Evolutionary conservation across 2,113 vertebrate genomes (phyloP), one percentile per base, ranked within the genome.

Genomic region (Eulacestoma nigropectus): DNA sequence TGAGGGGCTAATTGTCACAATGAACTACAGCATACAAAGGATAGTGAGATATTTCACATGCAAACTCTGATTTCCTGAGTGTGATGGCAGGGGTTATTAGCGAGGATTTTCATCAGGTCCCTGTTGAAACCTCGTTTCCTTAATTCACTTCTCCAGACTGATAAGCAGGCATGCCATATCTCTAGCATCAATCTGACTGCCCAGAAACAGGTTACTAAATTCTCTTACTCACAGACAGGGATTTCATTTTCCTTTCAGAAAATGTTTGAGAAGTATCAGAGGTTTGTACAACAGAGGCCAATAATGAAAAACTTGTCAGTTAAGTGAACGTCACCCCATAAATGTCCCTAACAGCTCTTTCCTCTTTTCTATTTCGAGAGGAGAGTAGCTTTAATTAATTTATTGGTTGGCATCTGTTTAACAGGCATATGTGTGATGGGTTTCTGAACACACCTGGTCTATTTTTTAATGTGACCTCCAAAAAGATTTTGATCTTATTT

Each of bases 221-320:
- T 78, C 57, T 49, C n/a, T 56, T 55, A 32, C 42, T 22, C 41
- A 42, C n/a, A 64, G 41, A 8, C 30, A 37, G 27, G 2, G 1
- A 56, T 81, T 93, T 64, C 6, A 37, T 92, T 94, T 94, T 83
- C 60, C 69, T 68, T 22, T 64, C 0, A 0, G 73, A 81, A 92
- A 93, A 68, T 2, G 22, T 86, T 94, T 84, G 60, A 84, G 82
- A 74, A 89, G 20, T 64, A 82, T 84, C 64, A 75, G 29, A 75
- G 29, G 44, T 53, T 90, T 84, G 56, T 86, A 76, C 62, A 49
- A 81, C 32, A 77, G 73, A 84, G n/a, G n/a, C 47, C 96, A 87
- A 95, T 96, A 87, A 76, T 92, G 94, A 96, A 98, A 95, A 98
- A 97, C 98, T 98, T 97, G 95, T 93, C 78, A 89, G 53, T 92